Conservation (phyloP, 2,113 vertebrate species). For the Xiphias gladius region DNA sequence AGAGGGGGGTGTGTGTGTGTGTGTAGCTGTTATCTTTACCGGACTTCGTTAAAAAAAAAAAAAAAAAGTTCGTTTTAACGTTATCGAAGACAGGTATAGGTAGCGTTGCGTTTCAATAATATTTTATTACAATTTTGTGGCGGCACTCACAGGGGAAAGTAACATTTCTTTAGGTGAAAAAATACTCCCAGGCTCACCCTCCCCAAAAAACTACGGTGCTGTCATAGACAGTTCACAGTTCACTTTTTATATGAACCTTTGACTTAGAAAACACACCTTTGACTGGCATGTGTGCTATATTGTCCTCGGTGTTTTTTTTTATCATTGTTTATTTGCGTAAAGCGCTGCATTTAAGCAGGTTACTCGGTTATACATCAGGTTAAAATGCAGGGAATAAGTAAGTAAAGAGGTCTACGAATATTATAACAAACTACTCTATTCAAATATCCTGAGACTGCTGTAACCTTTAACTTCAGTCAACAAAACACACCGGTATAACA, state of each 20-base stretch:
- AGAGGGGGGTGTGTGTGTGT: background rate
- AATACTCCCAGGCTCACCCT: background rate
- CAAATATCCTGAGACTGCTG: background rate
- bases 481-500: background rate
- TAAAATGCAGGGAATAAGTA: too few species aligned
- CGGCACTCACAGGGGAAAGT: rapidly evolving
- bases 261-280: background rate
- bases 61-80: background rate
- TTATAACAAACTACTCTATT: background rate
- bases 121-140: background rate
- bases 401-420: too few species aligned
- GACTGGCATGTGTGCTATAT: background rate
- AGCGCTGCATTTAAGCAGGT: too few species aligned
- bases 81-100: background rate
- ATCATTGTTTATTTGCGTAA: background rate
- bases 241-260: slow-evolving; percentile 32
- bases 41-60: background rate
- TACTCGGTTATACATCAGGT: too few species aligned
- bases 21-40: rapidly evolving
- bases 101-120: too few species aligned
- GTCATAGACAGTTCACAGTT: slow-evolving; percentile 27
- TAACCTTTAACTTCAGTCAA: background rate
- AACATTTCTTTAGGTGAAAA: background rate
- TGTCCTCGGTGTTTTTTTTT: background rate
- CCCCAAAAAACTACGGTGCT: slow-evolving; percentile 26